Evolutionary conservation across 2,888 invertebrate species (phyloP).

Genomic region (Diadegma fenestrale): DNA sequence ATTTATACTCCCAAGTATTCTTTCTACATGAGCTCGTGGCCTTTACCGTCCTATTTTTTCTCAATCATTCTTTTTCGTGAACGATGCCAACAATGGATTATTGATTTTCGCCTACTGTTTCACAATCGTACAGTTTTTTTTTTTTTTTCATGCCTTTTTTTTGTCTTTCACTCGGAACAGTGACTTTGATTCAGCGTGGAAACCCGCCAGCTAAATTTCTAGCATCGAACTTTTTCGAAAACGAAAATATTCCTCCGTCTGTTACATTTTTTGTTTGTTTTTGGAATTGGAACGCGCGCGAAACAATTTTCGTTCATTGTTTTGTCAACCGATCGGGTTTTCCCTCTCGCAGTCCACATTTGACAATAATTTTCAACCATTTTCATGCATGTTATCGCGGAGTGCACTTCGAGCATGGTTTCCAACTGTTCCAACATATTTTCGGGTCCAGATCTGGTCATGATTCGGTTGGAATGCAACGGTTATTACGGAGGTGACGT

Average conservation of each 20-base stretch:
- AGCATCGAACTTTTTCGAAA: not conserved
- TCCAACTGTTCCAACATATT: not conserved
- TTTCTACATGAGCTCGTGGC: not conserved
- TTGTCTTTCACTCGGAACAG: not conserved
- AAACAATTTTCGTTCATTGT: not conserved
- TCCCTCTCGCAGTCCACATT: not conserved
- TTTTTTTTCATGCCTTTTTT: not conserved
- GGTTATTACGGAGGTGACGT: too few species aligned
- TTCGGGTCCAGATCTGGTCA: not conserved
- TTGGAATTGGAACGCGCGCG: not conserved
- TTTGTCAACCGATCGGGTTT: not conserved
- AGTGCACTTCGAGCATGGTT: not conserved
- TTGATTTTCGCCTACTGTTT: not conserved
- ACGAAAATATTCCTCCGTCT: not conserved
- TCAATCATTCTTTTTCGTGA: not conserved
- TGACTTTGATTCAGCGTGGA: not conserved
- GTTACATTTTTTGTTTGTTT: not conserved
- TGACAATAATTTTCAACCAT: not conserved
- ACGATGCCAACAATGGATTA: not conserved
- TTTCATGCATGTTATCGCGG: not conserved
- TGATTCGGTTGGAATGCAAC: not conserved
- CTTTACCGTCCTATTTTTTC: not conserved
- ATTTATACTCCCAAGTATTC: not conserved
- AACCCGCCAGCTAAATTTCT: not conserved
- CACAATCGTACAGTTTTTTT: not conserved